phyloP scores from a whole-genome alignment of 1,140 invertebrate genomes.

The Drosophila sturtevanti region DNA sequence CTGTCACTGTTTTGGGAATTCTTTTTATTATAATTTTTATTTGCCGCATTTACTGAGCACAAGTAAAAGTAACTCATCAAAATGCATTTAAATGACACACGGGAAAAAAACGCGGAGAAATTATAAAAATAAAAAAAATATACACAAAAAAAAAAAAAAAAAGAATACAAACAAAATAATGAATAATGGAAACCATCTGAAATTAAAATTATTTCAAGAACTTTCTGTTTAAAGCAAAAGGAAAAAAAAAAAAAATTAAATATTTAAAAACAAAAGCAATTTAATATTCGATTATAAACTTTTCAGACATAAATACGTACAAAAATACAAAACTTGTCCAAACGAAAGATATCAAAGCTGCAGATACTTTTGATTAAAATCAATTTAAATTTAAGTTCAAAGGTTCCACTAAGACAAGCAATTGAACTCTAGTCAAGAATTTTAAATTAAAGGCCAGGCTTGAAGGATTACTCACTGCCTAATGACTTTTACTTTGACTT shows the following conservation, averaged over 20 bases:
- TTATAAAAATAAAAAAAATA: slow-evolving; percentile 32
- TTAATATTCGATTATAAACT: slow-evolving; percentile 1
- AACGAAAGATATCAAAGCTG: no score
- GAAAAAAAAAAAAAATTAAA: not conserved
- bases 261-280: not conserved
- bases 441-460: no score
- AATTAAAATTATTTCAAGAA: slow-evolving; percentile 55
- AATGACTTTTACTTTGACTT: no score
- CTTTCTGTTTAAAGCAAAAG: slow-evolving; percentile 1
- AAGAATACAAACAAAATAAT: slow-evolving; percentile 36
- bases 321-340: not conserved
- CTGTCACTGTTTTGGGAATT: slow-evolving; percentile 54
- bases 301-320: not conserved
- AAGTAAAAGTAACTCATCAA: slow-evolving; percentile 45
- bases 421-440: no score
- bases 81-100: slow-evolving; percentile 47
- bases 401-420: no score
- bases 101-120: slow-evolving; percentile 13
- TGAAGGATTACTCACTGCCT: no score
- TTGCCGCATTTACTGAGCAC: slow-evolving; percentile 36
- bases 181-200: slow-evolving; percentile 50
- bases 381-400: not conserved
- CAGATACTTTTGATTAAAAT: not conserved
- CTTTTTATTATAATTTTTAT: slow-evolving; percentile 66
- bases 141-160: slow-evolving; percentile 6